These are phyloP conservation scores for Prionailurus bengalensis DNA, from an alignment of 2,113 vertebrate species.

Conservation along the genomic window DNA sequence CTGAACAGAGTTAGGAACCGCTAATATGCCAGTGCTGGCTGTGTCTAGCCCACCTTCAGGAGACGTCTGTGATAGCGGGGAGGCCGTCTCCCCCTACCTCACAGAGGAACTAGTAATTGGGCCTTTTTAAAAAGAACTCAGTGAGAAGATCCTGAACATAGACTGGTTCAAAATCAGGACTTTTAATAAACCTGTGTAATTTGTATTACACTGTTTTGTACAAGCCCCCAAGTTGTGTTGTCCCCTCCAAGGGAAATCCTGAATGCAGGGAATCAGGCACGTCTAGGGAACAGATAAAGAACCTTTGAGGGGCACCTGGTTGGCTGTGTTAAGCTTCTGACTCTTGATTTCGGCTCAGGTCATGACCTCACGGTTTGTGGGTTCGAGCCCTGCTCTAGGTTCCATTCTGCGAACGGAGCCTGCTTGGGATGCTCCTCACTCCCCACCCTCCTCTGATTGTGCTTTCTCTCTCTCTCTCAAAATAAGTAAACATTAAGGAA, in stretches of 20 bases:
- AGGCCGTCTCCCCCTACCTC: not conserved
- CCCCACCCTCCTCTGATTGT: too few relatives aligned
- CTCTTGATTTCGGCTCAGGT: too few relatives aligned
- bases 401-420: too few relatives aligned
- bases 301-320: not conserved
- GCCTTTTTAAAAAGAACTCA: not conserved
- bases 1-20: not conserved
- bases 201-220: not conserved
- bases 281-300: not conserved
- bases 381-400: too few relatives aligned
- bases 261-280: not conserved
- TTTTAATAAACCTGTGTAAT: not conserved
- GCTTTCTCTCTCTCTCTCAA: too few relatives aligned
- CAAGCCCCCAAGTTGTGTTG: not conserved
- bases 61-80: not conserved
- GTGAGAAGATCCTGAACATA: not conserved
- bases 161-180: not conserved
- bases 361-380: too few relatives aligned
- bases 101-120: not conserved
- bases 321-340: too few relatives aligned
- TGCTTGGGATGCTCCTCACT: too few relatives aligned
- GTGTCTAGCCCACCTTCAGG: accelerated
- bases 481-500: too few relatives aligned
- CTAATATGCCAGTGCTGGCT: not conserved
- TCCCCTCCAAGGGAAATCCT: not conserved